These are phyloP conservation scores for Glyptemys insculpta DNA, from an alignment of 2,797 vertebrate species.

Conservation along the genomic window DNA sequence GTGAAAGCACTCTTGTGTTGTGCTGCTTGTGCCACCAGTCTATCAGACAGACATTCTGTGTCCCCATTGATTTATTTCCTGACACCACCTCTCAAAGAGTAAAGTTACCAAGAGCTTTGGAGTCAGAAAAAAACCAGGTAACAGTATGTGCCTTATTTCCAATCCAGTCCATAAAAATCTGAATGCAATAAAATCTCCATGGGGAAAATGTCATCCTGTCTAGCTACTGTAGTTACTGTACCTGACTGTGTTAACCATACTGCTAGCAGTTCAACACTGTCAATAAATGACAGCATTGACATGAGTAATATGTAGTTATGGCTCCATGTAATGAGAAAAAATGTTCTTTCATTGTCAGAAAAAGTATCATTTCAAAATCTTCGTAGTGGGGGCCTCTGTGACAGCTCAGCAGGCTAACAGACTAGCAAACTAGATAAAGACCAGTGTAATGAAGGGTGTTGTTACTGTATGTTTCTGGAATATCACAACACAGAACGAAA, in stretches of 20 bases:
- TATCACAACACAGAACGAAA: conserved; percentile 22
- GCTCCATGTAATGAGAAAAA: conserved; percentile 63
- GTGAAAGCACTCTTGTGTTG: no score
- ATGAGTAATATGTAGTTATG: conserved; percentile 72
- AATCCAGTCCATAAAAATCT: conserved; percentile 29
- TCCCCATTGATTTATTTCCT: no score
- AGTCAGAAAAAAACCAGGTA: no score
- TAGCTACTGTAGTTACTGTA: conserved; percentile 48
- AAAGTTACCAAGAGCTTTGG: no score
- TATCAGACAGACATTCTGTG: no score
- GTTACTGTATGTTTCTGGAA: conserved; percentile 39
- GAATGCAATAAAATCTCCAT: conserved; percentile 61
- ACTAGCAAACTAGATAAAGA: conserved; percentile 44
- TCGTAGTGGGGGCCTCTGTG: conserved; percentile 29
- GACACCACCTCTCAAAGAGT: no score
- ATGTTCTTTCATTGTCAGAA: conserved; percentile 47
- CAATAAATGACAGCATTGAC: conserved; percentile 70
- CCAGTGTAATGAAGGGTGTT: conserved; percentile 23
- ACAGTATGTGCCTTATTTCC: conserved; percentile 43
- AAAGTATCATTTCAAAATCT: conserved; percentile 63
- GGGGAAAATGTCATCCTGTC: conserved; percentile 63
- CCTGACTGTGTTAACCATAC: conserved; percentile 64
- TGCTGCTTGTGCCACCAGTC: no score
- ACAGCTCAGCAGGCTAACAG: conserved; percentile 62
- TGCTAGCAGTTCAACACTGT: conserved; percentile 47